Percentiles rank a stretch among this genome's conserved stretches.
Conservation (phyloP, 2,797 vertebrate genomes). For the Clarias laeviceps region DNA sequence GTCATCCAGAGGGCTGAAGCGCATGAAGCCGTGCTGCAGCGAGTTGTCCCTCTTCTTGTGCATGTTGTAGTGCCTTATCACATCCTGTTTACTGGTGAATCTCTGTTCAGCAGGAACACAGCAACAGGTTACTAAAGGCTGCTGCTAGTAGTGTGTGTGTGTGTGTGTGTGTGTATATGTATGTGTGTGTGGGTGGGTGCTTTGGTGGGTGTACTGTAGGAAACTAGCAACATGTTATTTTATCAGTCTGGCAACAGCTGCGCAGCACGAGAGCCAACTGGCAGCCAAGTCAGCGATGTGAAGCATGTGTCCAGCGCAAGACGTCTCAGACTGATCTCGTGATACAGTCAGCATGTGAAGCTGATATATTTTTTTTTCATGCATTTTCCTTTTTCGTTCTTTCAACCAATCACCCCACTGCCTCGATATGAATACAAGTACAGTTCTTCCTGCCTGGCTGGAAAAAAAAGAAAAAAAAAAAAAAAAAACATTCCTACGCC, state of each 20-base stretch:
- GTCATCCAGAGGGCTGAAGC: conserved; percentile 98
- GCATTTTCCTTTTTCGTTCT: not conserved
- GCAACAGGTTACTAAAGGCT: conserved; percentile 70
- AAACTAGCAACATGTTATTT: conserved; percentile 78
- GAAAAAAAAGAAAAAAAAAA: not conserved
- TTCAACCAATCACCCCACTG: not conserved
- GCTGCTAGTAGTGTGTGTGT: conserved; percentile 58
- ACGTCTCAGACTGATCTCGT: conserved; percentile 47
- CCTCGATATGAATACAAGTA: conserved; percentile 1
- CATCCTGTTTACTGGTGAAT: conserved; percentile 99
- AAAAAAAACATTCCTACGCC: conserved; percentile 7
- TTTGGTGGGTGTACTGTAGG: conserved; percentile 50
- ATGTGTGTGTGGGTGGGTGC: conserved; percentile 16
- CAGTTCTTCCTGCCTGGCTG: not conserved
- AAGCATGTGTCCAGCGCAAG: conserved; percentile 49
- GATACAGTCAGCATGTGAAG: conserved; percentile 52
- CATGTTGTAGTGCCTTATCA: conserved; percentile 99
- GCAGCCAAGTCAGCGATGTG: conserved; percentile 60
- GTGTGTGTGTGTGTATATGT: conserved; percentile 44
- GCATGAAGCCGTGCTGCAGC: conserved; percentile 99
- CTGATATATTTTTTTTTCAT: not conserved
- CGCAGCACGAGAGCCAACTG: conserved; percentile 71
- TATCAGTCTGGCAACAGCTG: conserved; percentile 78
- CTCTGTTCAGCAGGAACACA: conserved; percentile 81
- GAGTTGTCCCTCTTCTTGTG: conserved; percentile 99